Base-by-base conservation (phyloP, 1,140 invertebrate genomes). In the Macrocentrus cingulum region DNA sequence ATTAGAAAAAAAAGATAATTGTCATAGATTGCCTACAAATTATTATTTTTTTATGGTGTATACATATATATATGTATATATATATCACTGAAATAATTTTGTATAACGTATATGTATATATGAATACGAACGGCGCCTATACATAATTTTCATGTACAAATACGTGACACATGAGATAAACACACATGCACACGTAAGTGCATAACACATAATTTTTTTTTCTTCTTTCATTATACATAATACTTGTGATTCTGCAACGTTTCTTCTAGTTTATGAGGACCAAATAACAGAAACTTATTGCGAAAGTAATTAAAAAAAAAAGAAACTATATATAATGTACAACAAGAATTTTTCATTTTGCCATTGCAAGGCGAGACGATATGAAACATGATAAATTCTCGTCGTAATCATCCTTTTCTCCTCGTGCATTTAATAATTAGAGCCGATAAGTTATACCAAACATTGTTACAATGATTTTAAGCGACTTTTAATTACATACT, bases 41-140 rank as follows among this genome's bases (percentile, higher is more conserved):
- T 46, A 23, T n/a, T 23, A 44, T 44, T 18, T n/a, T 15, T 44
- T 44, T 44, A 15, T 41, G n/a, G n/a, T n/a, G n/a, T n/a, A n/a
- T n/a, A 6, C 36, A 39, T 39, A 5, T 16, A 13, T 36, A 18
- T 34, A 15, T 25, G 32, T 49, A 49, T 25, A 49, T 25, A 49
- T 49, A 46, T 29, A 51, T 39, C 13, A 15, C 13, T 8, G 36
- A 39, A 39, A 39, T 39, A 39, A 39, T 4, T 39, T 39, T 34
- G 6, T n/a, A 39, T 39, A 15, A 39, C 36, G 36, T n/a, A 39
- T 39, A 39, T n/a, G n/a, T n/a, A 25, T 49, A 49, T 49, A 25
- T 37, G 29, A 34, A 51, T 51, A 51, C 32, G 49, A 51, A 51
- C n/a, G n/a, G n/a, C 49, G 49, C 29, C 50, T 52, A 32, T 52